Base-by-base conservation (phyloP, 2,888 invertebrate species). In the Laothoe populi region DNA sequence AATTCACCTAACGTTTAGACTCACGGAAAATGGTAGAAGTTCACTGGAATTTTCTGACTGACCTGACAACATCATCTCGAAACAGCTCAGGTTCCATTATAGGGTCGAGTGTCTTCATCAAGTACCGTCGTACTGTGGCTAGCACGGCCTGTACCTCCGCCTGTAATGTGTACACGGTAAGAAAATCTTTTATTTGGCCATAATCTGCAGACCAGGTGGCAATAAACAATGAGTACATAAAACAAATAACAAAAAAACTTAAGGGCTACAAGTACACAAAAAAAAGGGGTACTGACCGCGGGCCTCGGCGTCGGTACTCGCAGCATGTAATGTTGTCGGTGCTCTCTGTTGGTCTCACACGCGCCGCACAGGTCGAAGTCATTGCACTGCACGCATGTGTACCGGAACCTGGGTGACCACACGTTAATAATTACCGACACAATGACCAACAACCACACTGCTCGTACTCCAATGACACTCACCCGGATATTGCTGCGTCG, bases 361-460 rank as follows among this genome's bases (percentile, higher is more conserved):
- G 31, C 31, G n/a, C 26, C 10, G 49, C 49, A 49, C 49, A 49
- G 10, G 49, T 49, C 49, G 26, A 49, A 49, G 16, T 49, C 49
- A 10, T 8, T 59, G 44, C 44, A 44, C 44, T 19, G 44, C 19
- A 44, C 44, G 57, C 68, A 66, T 59, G 60, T 46, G 64, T 66
- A 66, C 11, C 66, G 66, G 58, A 60, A 66, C 16, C 64, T 66
- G 53, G 8, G 7, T 0, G 8, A 7, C 42, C n/a, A n/a, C n/a
- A n/a, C n/a, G n/a, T n/a, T n/a, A n/a, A n/a, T n/a, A n/a, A n/a
- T n/a, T n/a, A n/a, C n/a, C n/a, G n/a, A n/a, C n/a, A n/a, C n/a
- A n/a, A n/a, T n/a, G n/a, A n/a, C n/a, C n/a, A n/a, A n/a, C n/a
- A n/a, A n/a, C n/a, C 4, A 46, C 23, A 46, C 2, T 23, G 23